phyloP scores from a whole-genome alignment of 2,888 invertebrate genomes.

The Ophion costatus region DNA sequence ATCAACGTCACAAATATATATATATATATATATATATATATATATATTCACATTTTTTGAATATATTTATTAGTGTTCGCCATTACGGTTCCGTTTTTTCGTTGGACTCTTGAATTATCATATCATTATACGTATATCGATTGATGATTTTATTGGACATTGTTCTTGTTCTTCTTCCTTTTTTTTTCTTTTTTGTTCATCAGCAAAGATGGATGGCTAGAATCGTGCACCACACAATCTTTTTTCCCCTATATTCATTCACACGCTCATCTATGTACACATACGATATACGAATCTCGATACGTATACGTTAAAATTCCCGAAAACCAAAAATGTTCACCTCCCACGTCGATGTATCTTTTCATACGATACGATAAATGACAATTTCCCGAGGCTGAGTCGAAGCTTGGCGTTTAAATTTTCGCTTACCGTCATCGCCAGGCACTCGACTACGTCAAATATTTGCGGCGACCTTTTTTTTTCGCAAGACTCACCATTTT shows the following conservation, averaged over 20 bases:
- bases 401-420: constrained; percentile 38
- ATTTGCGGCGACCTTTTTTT: neutral
- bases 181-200: constrained; percentile 41
- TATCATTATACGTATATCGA: constrained; percentile 21
- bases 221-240: constrained; percentile 73
- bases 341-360: constrained; percentile 54
- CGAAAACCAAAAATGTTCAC: neutral
- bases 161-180: constrained; percentile 31
- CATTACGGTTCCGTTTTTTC: constrained; percentile 67
- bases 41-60: constrained; percentile 28
- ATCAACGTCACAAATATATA: constrained; percentile 44
- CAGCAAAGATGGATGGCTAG: constrained; percentile 76
- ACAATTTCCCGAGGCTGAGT: neutral
- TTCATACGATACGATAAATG: constrained; percentile 40
- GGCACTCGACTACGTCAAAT: constrained; percentile 31
- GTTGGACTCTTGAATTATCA: constrained; percentile 57
- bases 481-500: neutral
- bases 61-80: constrained; percentile 45
- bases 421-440: neutral
- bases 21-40: constrained; percentile 30
- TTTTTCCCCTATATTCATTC: constrained; percentile 7
- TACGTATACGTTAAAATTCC: constrained; percentile 26
- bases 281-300: constrained; percentile 8
- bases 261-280: constrained; percentile 29
- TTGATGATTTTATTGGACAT: constrained; percentile 46